phyloP scores from a whole-genome alignment of 2,797 vertebrate genomes.

The Borostomias antarcticus region DNA sequence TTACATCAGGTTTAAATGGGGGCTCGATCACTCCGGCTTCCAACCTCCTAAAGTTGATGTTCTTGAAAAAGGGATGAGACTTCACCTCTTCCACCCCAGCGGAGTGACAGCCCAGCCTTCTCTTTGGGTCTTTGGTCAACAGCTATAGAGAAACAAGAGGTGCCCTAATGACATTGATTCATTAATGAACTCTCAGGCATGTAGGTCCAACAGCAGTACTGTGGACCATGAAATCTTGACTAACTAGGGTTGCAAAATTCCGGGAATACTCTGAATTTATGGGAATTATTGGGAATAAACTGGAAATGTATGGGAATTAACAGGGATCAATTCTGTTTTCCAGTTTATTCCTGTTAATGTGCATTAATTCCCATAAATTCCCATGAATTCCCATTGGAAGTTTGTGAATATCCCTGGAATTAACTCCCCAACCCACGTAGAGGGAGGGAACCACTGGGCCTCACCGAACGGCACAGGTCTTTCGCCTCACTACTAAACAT shows the following conservation, averaged over 20 bases:
- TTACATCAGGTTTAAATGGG: constrained; percentile 81
- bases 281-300: no score
- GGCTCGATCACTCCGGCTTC: constrained; percentile 77
- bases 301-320: no score
- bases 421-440: not conserved
- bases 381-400: no score
- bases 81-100: constrained; percentile 65
- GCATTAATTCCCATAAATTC: no score
- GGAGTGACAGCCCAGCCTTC: constrained; percentile 71
- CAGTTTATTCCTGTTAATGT: no score
- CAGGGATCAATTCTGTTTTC: no score
- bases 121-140: constrained; percentile 74
- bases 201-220: not conserved
- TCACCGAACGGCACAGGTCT: constrained; percentile 76
- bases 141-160: constrained; percentile 65
- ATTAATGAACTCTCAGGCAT: not conserved
- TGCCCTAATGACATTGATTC: not conserved
- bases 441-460: constrained; percentile 10
- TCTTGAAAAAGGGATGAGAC: constrained; percentile 76
- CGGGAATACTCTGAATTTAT: no score
- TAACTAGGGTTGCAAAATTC: no score
- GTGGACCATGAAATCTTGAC: not conserved
- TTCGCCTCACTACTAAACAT: constrained; percentile 66
- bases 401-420: no score
- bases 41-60: constrained; percentile 83